Percentiles rank a stretch among this genome's conserved stretches.
phyloP scores from a whole-genome alignment of 1,140 invertebrate genomes.

The Cyclina sinensis region DNA sequence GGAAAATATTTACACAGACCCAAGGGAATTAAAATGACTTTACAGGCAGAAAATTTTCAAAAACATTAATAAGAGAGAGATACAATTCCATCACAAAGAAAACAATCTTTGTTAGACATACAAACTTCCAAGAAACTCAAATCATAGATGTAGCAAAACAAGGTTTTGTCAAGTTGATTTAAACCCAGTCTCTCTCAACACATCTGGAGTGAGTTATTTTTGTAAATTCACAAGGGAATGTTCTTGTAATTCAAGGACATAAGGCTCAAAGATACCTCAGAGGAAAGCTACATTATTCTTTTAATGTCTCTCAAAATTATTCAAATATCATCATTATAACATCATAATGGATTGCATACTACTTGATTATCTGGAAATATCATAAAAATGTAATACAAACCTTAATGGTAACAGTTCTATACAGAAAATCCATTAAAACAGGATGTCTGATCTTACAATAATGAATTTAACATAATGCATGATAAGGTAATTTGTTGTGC shows the following conservation, averaged over 20 bases:
- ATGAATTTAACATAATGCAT: no score
- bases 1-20: not conserved
- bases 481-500: no score
- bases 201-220: slow-evolving; percentile 51
- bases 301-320: no score
- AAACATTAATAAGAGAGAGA: not conserved
- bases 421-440: no score
- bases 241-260: not conserved
- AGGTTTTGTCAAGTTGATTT: slow-evolving; percentile 49
- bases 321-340: no score
- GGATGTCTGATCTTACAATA: no score
- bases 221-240: slow-evolving; percentile 31
- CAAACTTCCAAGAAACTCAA: not conserved
- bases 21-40: slow-evolving; percentile 1
- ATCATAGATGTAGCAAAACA: not conserved
- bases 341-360: no score
- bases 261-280: not conserved
- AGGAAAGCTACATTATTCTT: no score
- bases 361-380: no score
- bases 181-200: not conserved
- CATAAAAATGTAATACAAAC: no score
- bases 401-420: no score
- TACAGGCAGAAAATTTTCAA: not conserved
- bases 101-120: not conserved
- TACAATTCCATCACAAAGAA: not conserved